These are phyloP conservation scores for Arothron firmamentum DNA, from an alignment of 2,113 vertebrate genomes.

Conservation along the genomic window DNA sequence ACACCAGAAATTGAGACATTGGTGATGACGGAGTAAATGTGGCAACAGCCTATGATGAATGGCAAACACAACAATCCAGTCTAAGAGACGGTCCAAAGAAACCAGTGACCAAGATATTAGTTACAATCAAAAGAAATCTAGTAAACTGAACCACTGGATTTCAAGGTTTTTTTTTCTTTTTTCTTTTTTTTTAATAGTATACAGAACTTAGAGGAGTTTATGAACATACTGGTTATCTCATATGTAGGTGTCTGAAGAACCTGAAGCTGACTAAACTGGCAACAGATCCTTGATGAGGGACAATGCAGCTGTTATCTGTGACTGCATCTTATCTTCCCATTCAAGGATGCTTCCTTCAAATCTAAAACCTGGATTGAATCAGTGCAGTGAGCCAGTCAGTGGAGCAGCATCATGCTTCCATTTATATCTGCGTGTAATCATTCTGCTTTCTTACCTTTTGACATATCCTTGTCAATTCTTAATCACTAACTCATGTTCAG, in stretches of 20 bases:
- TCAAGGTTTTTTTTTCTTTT: too few species aligned
- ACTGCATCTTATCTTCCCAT: constrained; percentile 28
- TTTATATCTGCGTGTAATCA: constrained; percentile 16
- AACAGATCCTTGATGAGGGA: constrained; percentile 15
- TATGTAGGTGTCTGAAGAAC: constrained; percentile 32
- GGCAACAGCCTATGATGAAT: too few species aligned
- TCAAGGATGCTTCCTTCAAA: constrained; percentile 13
- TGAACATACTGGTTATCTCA: constrained; percentile 28
- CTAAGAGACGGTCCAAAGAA: too few species aligned
- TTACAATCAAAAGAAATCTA: too few species aligned
- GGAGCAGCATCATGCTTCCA: constrained; percentile 1
- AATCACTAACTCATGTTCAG: neutral
- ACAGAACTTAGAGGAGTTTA: constrained; percentile 14
- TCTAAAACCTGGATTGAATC: constrained; percentile 29
- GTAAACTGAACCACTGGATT: too few species aligned
- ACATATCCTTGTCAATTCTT: constrained; percentile 19
- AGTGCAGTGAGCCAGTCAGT: neutral
- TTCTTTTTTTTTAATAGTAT: constrained; percentile 12
- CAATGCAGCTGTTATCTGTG: constrained; percentile 30
- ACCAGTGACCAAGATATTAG: too few species aligned
- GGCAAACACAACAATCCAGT: too few species aligned
- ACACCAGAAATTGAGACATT: too few species aligned
- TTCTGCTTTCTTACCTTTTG: too few species aligned
- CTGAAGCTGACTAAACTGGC: constrained; percentile 32
- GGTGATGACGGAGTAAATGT: too few species aligned